Evolutionary conservation across 2,888 invertebrate genomes (phyloP).

Genomic region (Yponomeuta sedellus): DNA sequence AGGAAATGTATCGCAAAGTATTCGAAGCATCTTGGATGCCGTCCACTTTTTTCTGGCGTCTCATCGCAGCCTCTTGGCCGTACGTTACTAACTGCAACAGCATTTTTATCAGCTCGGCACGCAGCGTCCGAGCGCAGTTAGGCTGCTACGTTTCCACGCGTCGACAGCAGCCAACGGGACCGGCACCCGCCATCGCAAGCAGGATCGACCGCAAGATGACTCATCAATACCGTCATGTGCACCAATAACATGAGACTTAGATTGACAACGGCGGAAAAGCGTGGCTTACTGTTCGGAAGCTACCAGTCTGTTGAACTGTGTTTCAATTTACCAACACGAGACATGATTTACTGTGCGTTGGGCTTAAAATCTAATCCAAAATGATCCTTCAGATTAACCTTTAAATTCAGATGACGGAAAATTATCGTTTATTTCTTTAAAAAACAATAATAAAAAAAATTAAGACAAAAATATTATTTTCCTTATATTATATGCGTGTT

Average conservation of each 20-base stretch:
- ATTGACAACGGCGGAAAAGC: not conserved
- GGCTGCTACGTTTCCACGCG: not conserved
- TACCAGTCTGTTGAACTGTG: not conserved
- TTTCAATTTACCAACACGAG: too few relatives aligned
- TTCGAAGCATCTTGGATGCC: not conserved
- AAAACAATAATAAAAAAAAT: not conserved
- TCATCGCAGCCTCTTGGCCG: not conserved
- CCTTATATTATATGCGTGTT: not conserved
- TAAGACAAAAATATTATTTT: too few relatives aligned
- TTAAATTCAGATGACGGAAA: too few relatives aligned
- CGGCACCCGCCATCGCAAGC: not conserved
- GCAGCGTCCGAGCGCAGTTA: conserved; percentile 3
- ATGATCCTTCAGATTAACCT: too few relatives aligned
- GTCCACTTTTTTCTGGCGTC: not conserved
- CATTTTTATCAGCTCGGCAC: conserved; percentile 5
- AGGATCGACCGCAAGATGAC: conserved; percentile 8
- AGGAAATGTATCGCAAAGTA: not conserved
- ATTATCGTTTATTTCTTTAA: not conserved
- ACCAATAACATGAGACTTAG: not conserved
- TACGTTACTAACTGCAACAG: not conserved
- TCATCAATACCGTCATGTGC: not conserved
- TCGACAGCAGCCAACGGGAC: conserved; percentile 8
- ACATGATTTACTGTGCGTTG: too few relatives aligned
- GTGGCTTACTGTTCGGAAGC: not conserved
- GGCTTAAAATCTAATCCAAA: too few relatives aligned